Conservation (phyloP, 2,113 vertebrate genomes). For the Malurus elegans region DNA sequence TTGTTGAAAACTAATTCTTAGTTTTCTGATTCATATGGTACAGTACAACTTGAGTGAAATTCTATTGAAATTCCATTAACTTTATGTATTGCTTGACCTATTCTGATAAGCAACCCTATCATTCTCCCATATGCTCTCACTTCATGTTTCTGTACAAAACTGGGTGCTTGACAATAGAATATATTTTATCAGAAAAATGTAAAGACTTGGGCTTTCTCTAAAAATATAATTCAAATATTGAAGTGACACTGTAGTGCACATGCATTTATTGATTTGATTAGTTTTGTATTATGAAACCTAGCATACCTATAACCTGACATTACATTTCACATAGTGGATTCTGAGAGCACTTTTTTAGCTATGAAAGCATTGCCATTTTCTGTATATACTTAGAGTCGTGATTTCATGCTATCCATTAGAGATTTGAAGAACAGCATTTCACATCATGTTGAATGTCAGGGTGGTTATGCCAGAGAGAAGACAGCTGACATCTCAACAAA, state of each 20-base stretch:
- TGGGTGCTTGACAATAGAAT: not conserved
- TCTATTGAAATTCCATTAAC: not conserved
- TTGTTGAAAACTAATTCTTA: not conserved
- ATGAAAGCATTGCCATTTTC: not conserved
- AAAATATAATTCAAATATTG: not conserved
- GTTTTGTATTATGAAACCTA: not conserved
- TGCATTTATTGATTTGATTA: not conserved
- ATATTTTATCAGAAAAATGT: not conserved
- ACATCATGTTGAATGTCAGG: not conserved
- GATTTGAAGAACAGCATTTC: not conserved
- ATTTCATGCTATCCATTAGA: not conserved
- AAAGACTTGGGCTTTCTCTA: not conserved
- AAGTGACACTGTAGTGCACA: not conserved
- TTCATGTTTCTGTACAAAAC: not conserved
- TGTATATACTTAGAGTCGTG: not conserved
- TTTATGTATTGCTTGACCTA: not conserved
- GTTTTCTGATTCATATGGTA: not conserved
- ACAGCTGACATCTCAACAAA: not conserved
- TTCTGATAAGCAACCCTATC: not conserved
- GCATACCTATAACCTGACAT: not conserved
- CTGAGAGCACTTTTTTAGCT: not conserved
- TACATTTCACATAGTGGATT: not conserved
- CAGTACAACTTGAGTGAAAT: not conserved
- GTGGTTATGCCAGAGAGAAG: not conserved
- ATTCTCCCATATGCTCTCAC: not conserved